Conservation (phyloP, 2,888 invertebrate species). For the Entomobrya multifasciata region DNA sequence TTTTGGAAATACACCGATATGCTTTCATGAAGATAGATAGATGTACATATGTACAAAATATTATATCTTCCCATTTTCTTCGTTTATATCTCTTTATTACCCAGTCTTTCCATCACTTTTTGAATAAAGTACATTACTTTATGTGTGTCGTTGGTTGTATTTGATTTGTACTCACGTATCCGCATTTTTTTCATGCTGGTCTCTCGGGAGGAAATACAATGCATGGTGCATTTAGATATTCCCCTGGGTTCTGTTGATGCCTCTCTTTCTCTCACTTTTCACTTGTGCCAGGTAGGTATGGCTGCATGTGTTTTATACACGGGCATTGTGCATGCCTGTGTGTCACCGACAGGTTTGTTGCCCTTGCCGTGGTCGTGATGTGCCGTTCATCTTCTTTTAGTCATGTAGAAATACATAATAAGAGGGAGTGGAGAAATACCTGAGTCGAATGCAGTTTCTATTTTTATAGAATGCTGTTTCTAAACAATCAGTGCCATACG, state of each 20-base stretch:
- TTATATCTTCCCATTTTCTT: not conserved
- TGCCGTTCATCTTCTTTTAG: slow-evolving; percentile 39
- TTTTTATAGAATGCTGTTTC: not conserved
- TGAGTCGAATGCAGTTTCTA: slow-evolving; percentile 33
- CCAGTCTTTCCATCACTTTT: slow-evolving; percentile 16
- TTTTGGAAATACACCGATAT: no score
- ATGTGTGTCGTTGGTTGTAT: slow-evolving; percentile 50
- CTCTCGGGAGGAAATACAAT: slow-evolving; percentile 66
- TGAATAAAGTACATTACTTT: slow-evolving; percentile 33
- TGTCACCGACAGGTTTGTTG: slow-evolving; percentile 59
- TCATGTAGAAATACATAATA: slow-evolving; percentile 41
- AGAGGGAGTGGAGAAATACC: slow-evolving; percentile 26
- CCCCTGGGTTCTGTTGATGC: slow-evolving; percentile 48
- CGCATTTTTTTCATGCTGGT: slow-evolving; percentile 58
- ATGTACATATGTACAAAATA: not conserved
- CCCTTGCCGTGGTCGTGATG: no score
- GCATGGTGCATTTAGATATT: slow-evolving; percentile 67
- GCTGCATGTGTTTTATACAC: not conserved
- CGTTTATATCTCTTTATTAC: slow-evolving; percentile 15
- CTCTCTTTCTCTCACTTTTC: slow-evolving; percentile 21
- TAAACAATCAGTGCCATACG: slow-evolving; percentile 3
- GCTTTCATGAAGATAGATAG: no score
- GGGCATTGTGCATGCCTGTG: slow-evolving; percentile 11
- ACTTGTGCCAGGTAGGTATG: slow-evolving; percentile 7
- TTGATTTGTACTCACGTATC: slow-evolving; percentile 71